Percentiles rank a stretch among this genome's conserved stretches.
Conservation (phyloP, 2,888 invertebrate species). For the Entomobrya proxima region DNA sequence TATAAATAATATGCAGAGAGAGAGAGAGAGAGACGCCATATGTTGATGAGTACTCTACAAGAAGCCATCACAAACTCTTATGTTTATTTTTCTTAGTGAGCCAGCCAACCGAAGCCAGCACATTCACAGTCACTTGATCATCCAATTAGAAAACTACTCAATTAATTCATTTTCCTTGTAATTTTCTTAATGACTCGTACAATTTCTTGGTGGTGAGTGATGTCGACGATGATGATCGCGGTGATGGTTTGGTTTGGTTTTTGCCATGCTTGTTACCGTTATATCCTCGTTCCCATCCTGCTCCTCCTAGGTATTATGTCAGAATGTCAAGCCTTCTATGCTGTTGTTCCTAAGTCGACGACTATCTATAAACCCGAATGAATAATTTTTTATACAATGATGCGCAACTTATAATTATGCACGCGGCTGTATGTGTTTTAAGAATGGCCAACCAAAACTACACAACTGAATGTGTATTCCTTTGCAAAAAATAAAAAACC, state of each 20-base stretch:
- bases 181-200: slow-evolving; percentile 39
- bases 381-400: no score
- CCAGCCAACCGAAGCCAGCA: slow-evolving; percentile 17
- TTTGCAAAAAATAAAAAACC: no score
- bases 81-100: background rate
- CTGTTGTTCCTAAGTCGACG: no score
- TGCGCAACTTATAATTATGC: no score
- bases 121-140: slow-evolving; percentile 42
- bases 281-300: no score
- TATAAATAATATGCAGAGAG: no score
- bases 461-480: no score
- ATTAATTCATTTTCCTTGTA: slow-evolving; percentile 45
- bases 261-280: slow-evolving; percentile 3
- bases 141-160: slow-evolving; percentile 43
- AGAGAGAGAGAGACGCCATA: no score
- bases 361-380: no score
- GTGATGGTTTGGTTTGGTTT: background rate
- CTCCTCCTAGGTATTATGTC: background rate
- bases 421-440: no score
- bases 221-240: background rate
- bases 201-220: background rate
- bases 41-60: background rate
- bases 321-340: no score
- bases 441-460: no score
- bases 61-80: background rate